phyloP scores from a whole-genome alignment of 2,888 invertebrate genomes.

The Leucozona laternaria region DNA sequence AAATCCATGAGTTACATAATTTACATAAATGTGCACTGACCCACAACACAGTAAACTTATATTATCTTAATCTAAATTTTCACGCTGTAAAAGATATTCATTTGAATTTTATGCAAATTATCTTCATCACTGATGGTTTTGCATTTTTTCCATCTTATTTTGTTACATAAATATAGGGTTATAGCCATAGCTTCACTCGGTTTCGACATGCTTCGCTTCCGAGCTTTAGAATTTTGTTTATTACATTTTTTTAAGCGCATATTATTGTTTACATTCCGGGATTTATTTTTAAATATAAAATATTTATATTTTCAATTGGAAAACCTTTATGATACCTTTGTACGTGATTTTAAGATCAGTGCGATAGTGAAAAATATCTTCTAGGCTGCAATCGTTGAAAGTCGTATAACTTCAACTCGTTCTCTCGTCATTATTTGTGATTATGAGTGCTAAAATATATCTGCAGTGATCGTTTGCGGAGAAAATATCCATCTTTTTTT shows the following conservation, averaged over 20 bases:
- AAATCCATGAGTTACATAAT: slow-evolving; percentile 27
- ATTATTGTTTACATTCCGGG: background rate
- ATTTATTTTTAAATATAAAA: background rate
- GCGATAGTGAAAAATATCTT: slow-evolving; percentile 1
- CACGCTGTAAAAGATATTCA: slow-evolving; percentile 69
- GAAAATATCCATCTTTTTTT: background rate
- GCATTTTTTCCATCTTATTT: slow-evolving; percentile 16
- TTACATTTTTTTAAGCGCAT: background rate
- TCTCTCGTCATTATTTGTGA: slow-evolving; percentile 48
- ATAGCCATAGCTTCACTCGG: background rate
- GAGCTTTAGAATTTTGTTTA: slow-evolving; percentile 3
- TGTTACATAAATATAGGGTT: slow-evolving; percentile 29
- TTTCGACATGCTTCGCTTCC: background rate
- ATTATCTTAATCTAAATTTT: slow-evolving; percentile 40
- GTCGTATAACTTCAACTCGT: background rate
- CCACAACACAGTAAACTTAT: slow-evolving; percentile 53
- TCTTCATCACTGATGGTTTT: slow-evolving; percentile 29
- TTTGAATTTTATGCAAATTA: slow-evolving; percentile 72
- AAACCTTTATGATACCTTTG: background rate
- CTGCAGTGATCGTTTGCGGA: slow-evolving; percentile 9
- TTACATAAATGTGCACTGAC: slow-evolving; percentile 61
- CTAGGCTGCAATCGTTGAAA: background rate
- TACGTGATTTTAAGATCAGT: slow-evolving; percentile 7
- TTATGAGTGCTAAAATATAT: slow-evolving; percentile 36
- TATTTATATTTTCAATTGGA: background rate